Evolutionary conservation across 1,140 invertebrate species (phyloP).

Genomic region (Lordiphosa collinella): DNA sequence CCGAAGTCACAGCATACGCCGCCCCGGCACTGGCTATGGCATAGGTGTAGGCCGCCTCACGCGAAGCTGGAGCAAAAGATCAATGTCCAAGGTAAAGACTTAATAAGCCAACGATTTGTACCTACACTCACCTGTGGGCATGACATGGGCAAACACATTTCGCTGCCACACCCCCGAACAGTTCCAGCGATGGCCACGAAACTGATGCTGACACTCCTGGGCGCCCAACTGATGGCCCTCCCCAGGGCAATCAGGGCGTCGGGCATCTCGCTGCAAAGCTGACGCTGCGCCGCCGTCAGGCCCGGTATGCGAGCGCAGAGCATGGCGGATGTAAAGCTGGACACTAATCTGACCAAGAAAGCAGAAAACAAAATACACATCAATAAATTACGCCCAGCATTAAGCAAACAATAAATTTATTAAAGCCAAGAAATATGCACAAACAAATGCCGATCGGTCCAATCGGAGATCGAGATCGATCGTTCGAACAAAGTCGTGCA

Average conservation of each 20-base stretch:
- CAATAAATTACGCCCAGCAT: slow-evolving; percentile 17
- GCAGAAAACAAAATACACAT: slow-evolving; percentile 43
- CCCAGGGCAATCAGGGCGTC: slow-evolving; percentile 91
- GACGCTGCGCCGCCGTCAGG: slow-evolving; percentile 89
- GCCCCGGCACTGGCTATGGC: slow-evolving; percentile 94
- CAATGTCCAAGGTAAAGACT: slow-evolving; percentile 3
- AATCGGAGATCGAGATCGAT: slow-evolving; percentile 12
- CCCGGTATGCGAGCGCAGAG: slow-evolving; percentile 91
- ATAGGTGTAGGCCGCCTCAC: slow-evolving; percentile 95
- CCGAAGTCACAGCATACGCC: slow-evolving; percentile 92
- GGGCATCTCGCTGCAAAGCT: slow-evolving; percentile 90
- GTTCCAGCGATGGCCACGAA: slow-evolving; percentile 90
- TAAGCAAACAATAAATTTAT: slow-evolving; percentile 56
- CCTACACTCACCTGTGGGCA: slow-evolving; percentile 87
- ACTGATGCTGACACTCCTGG: slow-evolving; percentile 83
- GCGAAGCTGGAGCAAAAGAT: slow-evolving; percentile 84
- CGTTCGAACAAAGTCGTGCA: slow-evolving; percentile 9
- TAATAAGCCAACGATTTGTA: not conserved
- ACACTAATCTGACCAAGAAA: slow-evolving; percentile 77
- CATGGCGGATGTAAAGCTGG: slow-evolving; percentile 78
- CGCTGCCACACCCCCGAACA: slow-evolving; percentile 89
- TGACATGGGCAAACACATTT: slow-evolving; percentile 89
- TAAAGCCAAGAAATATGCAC: slow-evolving; percentile 43
- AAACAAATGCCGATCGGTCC: slow-evolving; percentile 7
- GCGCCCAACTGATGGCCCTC: slow-evolving; percentile 89